Evolutionary conservation across 2,888 invertebrate species (phyloP).

Genomic region (Altica lythri): DNA sequence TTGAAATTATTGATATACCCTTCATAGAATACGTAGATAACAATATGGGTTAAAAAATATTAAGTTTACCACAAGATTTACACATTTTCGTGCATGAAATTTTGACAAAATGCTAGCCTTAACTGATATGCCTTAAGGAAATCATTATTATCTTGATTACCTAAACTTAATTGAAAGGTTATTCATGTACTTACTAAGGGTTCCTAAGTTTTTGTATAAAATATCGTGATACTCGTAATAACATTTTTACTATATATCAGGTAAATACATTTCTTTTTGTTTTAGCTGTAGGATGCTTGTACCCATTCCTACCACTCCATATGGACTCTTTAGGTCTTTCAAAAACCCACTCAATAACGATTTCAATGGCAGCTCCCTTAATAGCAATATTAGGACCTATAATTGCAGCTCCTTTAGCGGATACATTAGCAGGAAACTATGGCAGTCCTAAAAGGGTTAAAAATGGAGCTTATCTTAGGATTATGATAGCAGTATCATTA

Average conservation of each 20-base stretch:
- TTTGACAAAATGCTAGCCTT: too few species aligned
- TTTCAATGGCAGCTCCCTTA: conserved; percentile 80
- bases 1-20: too few species aligned
- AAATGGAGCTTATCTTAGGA: conserved; percentile 68
- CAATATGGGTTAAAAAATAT: too few species aligned
- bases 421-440: conserved; percentile 64
- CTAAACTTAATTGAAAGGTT: too few species aligned
- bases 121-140: too few species aligned
- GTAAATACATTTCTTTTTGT: conserved; percentile 32
- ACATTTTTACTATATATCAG: too few species aligned
- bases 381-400: conserved; percentile 79
- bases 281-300: conserved; percentile 79
- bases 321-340: conserved; percentile 75
- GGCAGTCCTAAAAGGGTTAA: conserved; percentile 52
- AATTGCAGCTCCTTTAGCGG: conserved; percentile 77
- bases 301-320: conserved; percentile 80
- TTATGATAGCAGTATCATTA: conserved; percentile 70
- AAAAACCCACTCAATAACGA: conserved; percentile 72
- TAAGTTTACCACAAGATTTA: too few species aligned
- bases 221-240: not conserved
- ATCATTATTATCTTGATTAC: too few species aligned
- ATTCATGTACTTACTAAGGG: too few species aligned
- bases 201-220: not conserved
- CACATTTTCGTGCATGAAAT: too few species aligned
- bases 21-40: too few species aligned